Base-by-base conservation (phyloP, 2,113 vertebrate species). In the Archocentrus centrarchus region DNA sequence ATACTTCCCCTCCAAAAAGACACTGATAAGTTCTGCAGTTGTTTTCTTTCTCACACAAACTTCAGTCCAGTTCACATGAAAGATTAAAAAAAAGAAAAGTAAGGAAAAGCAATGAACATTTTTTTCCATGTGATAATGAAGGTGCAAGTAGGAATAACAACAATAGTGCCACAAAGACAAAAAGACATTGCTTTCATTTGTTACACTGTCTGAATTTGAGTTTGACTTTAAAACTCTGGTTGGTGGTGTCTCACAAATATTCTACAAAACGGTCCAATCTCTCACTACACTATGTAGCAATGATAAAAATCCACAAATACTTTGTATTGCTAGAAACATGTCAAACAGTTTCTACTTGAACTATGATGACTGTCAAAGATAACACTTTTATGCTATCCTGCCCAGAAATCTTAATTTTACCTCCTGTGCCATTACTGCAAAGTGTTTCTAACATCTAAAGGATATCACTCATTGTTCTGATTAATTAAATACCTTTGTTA, bases 1-100 rank as follows among this genome's bases (percentile, higher is more conserved):
- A 55, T 41, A 62, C 44, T 77, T 87, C 30, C 47, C 35, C 59
- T 76, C 35, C 15, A 70, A 78, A 73, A 80, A 83, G 3, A 11
- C 35, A 32, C 9, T 11, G 63, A 60, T 30, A 80, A 64, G 44
- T 85, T 2, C n/a, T 8, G 8, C 14, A 63, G 17, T 27, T 75
- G 7, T 70, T 30, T 75, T 18, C 81, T 3, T 55, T 58, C 73
- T 41, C 58, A 30, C 47, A 61, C 8, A 64, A 15, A 39, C 14
- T 15, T 4, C 14, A 79, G 14, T 44, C 32, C 18, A 59, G 24
- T 70, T 73, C 60, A 68, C 30, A 41, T 27, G 27, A 32, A 6
- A 75, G 3, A 73, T 7, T 47, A 78, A 50, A 64, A 20, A 63
- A 62, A 39, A 37, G 8, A 2, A 78, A 50, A 11, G 3, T 13